These are phyloP conservation scores for Tachystola acroxantha DNA, from an alignment of 2,888 invertebrate species.

Conservation along the genomic window DNA sequence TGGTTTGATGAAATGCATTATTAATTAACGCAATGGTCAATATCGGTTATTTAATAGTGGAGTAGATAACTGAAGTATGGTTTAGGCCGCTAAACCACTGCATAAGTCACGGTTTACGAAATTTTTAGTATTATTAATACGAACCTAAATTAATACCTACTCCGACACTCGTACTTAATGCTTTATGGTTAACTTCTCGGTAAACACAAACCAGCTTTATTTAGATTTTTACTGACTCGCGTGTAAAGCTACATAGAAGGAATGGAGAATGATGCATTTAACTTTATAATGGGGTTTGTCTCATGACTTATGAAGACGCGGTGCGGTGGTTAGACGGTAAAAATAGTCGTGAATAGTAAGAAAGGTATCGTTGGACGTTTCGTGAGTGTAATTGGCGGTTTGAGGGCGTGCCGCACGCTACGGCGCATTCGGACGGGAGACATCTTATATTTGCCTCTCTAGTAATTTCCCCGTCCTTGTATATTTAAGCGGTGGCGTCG, in stretches of 20 bases:
- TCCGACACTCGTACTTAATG: too few species aligned
- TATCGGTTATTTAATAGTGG: too few species aligned
- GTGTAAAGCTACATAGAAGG: constrained; percentile 36
- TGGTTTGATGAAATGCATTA: too few species aligned
- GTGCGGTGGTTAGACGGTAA: constrained; percentile 41
- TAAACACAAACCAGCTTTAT: too few species aligned
- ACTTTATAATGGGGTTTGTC: constrained; percentile 45
- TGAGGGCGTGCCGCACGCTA: constrained; percentile 58
- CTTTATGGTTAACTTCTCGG: too few species aligned
- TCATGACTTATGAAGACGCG: constrained; percentile 63
- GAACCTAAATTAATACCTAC: too few species aligned
- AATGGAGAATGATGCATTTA: constrained; percentile 60
- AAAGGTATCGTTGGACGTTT: constrained; percentile 53
- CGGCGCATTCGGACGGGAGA: constrained; percentile 41
- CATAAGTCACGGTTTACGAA: too few species aligned
- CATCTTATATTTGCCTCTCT: constrained; percentile 68
- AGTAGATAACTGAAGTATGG: too few species aligned
- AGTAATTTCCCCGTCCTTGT: constrained; percentile 72
- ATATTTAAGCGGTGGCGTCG: constrained; percentile 66
- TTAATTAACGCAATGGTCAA: too few species aligned
- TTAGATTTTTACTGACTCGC: constrained; percentile 23
- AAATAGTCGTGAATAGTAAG: constrained; percentile 54
- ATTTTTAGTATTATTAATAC: too few species aligned
- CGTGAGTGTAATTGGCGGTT: constrained; percentile 62
- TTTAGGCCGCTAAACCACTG: too few species aligned